Evolutionary conservation across 2,113 vertebrate genomes (phyloP), one percentile per base, ranked within the genome.

Genomic region (Elephas maximus): DNA sequence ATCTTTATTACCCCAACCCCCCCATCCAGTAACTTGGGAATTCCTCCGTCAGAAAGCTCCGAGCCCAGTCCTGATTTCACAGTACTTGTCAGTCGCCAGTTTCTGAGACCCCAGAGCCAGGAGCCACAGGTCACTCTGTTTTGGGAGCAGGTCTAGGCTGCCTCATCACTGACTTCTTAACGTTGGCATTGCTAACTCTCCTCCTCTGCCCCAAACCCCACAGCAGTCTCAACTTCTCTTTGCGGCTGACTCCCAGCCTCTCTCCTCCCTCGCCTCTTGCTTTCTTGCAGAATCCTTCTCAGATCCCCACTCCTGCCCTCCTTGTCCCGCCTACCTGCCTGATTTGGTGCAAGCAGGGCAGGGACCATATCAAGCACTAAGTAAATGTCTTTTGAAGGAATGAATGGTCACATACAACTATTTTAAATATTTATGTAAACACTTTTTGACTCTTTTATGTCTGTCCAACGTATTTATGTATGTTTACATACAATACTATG

Each of bases 371-470:
- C 53, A 81, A 81, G 23, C 4, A 4, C 28, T 74, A 30, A 28
- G 53, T 69, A 69, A 86, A 76, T 62, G 86, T 62, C 82, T 71
- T 90, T 82, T 63, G 85, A 86, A 28, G 77, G 57, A 90, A 60
- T 60, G 77, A 79, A 65, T 7, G 71, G 79, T 78, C 71, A 44
- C 5, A 51, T 53, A 53, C 45, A 63, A 63, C 71, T 33, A 62
- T 62, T 93, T n/a, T 30, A 86, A 81, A 81, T 30, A 53, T 86
- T 71, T 87, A 62, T 78, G 74, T 65, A 44, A 90, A 90, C 60
- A 69, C 53, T 71, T 93, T 90, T 44, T 62, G 76, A 81, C 57
- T 71, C 69, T 74, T 48, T 48, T 48, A 1, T 48, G 15, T 57
- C 53, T 57, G 11, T 57, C 53, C 53, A 57, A 12, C 53, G 12